Evolutionary conservation across 2,888 invertebrate species (phyloP), one percentile per base, ranked within the genome.

Genomic region (Machimus rusticus): DNA sequence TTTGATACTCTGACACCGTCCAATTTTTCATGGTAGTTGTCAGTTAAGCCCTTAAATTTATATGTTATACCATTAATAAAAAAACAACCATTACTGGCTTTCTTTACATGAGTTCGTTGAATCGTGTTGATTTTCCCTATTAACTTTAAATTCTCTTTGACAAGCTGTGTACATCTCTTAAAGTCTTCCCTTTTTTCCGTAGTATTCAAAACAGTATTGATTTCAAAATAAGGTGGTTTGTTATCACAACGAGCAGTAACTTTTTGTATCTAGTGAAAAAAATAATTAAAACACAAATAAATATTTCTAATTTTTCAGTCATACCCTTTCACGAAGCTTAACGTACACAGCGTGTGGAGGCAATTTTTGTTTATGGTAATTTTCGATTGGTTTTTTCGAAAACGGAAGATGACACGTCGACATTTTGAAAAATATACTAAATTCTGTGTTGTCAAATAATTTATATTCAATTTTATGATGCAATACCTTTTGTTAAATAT

Each of bases 111-210:
- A 2, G 28, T 87, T 6, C 86, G 19, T 28, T 78, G 46, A 5
- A 87, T 85, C 1, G n/a, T 28, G 74, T 79, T 87, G 9, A 87
- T 34, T 23, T 37, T 28, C 28, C 14, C n/a, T n/a, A 87, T 5
- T 37, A 85, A 14, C 34, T 8, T 5, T 23, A 87, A 14, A 79
- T 87, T 87, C 16, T 85, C 51, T 14, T 28, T 31, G 4, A 23
- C n/a, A 23, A 85, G 4, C 16, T 66, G 16, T 37, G 8, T 23
- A 14, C 39, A 66, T 31, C 79, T 77, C 0, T 31, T 39, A n/a
- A n/a, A 43, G 43, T 87, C 87, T n/a, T 43, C n/a, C 19, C 4
- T 23, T 3, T 55, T 1, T 43, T 76, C 76, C 0, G 6, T 5
- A 5, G 78, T 5, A 5, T 37, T 55, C 5, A 78, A 57, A 39